Evolutionary conservation across 2,888 invertebrate species (phyloP).

Genomic region (Morpho helenor): DNA sequence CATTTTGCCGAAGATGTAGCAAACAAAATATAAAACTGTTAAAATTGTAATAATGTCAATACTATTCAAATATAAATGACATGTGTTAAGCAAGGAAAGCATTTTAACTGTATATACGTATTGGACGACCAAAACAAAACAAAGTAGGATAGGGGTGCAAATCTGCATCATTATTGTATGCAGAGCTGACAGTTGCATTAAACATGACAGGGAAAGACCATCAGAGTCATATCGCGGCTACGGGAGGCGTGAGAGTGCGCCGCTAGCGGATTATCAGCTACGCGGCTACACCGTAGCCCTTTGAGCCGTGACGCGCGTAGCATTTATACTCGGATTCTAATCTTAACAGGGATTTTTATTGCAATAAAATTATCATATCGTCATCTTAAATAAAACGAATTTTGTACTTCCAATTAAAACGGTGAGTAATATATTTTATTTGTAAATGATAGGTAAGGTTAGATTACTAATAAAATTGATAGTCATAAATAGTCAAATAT

Average conservation of each 20-base stretch:
- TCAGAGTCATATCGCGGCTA: slow-evolving; percentile 58
- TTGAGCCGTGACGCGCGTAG: slow-evolving; percentile 55
- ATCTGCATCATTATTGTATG: slow-evolving; percentile 49
- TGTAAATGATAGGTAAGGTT: too few species aligned
- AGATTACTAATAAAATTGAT: too few species aligned
- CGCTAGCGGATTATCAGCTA: slow-evolving; percentile 67
- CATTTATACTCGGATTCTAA: slow-evolving; percentile 33
- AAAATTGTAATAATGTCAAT: too few species aligned
- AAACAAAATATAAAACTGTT: slow-evolving; percentile 6
- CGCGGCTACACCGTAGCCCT: slow-evolving; percentile 62
- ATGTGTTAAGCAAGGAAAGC: slow-evolving; percentile 3
- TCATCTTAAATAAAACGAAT: too few species aligned
- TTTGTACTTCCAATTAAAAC: too few species aligned
- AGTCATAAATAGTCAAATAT: too few species aligned
- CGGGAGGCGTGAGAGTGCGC: slow-evolving; percentile 65
- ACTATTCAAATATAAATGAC: neutral
- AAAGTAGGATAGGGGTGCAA: slow-evolving; percentile 35
- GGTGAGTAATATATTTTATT: too few species aligned
- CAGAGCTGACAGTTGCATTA: slow-evolving; percentile 61
- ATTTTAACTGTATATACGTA: neutral
- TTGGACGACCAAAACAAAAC: slow-evolving; percentile 16
- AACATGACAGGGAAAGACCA: slow-evolving; percentile 67
- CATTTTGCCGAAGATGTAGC: slow-evolving; percentile 19
- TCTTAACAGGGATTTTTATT: slow-evolving; percentile 12
- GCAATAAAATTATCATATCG: neutral